Conservation (phyloP, 2,113 vertebrate genomes). For the Catharus bicknelli region DNA sequence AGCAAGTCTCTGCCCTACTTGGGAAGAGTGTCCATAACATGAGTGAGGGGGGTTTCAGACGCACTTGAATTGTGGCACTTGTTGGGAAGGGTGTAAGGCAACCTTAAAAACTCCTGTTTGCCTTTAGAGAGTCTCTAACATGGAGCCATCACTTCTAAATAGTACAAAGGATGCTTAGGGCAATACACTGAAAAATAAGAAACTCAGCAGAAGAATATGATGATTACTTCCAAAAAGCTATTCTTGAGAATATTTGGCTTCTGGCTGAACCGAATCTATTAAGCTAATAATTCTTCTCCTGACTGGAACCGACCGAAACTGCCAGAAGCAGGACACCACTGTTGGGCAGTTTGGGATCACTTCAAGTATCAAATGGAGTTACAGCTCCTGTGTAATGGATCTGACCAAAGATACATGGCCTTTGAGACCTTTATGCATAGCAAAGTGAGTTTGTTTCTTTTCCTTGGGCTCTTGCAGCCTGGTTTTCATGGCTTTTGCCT, state of each 20-base stretch:
- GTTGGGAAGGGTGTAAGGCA: not conserved
- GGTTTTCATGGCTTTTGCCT: not conserved
- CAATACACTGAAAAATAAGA: not conserved
- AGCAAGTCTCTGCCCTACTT: not conserved
- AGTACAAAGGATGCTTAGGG: not conserved
- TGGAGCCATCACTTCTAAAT: not conserved
- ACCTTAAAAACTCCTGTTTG: not conserved
- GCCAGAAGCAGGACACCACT: not conserved
- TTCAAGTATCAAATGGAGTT: not conserved
- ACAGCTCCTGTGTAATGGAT: not conserved
- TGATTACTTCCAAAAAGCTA: not conserved
- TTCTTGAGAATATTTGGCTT: not conserved
- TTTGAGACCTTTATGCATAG: not conserved
- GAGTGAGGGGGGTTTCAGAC: not conserved
- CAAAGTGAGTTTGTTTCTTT: not conserved
- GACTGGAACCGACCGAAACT: not conserved
- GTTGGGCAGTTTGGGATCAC: not conserved
- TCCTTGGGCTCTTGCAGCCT: not conserved
- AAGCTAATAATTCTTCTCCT: not conserved
- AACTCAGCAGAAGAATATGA: not conserved
- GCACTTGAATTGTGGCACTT: not conserved
- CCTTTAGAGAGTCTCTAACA: not conserved
- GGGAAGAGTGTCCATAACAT: not conserved
- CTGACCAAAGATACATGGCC: rapidly evolving
- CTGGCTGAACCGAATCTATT: not conserved